Evolutionary conservation across 1,140 invertebrate genomes (phyloP), one percentile per base, ranked within the genome.

Genomic region (Tetranychus cinnabarinus): DNA sequence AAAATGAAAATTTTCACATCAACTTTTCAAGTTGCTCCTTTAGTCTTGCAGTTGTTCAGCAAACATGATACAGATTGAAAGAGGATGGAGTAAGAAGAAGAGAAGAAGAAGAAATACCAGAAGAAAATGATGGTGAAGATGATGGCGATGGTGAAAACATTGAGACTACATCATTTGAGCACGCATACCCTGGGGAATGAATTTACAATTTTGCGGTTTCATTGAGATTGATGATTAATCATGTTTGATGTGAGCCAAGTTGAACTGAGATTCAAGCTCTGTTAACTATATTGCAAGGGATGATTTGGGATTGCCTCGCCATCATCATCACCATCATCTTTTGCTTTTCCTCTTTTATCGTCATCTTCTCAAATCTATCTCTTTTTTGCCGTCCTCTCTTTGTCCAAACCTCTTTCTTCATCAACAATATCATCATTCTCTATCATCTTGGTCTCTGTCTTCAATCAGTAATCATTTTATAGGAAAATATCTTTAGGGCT

Each of bases 221-320:
- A 15, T 56, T 36, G 35, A 15, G 13, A 15, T 13, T 33, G 55
- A 15, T 36, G 34, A 36, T 36, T 56, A 23, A 15, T 13, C 13
- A 23, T 56, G 55, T 15, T 56, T 31, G 55, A 42, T 42, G 39
- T 42, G 39, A 42, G 39, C 39, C 39, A 42, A 42, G 39, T 42
- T 42, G 39, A 42, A 42, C 39, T 42, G 39, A 42, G 39, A 42
- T 42, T 15, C n/a, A 33, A 5, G 33, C 34, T 8, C n/a, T 8
- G 13, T 36, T 36, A 36, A 56, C 35, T 33, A 34, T 15, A 56
- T 15, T 56, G 34, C 61, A 55, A 45, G 76, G 2, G 86, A 86
- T 71, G 92, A 87, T 46, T 93, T 75, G 12, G 88, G 77, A 81
- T 91, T 90, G 63, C 90, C 89, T 52, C 50, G 7, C 50, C 15